phyloP scores from a whole-genome alignment of 1,140 invertebrate species.

The Sitobion miscanthi region DNA sequence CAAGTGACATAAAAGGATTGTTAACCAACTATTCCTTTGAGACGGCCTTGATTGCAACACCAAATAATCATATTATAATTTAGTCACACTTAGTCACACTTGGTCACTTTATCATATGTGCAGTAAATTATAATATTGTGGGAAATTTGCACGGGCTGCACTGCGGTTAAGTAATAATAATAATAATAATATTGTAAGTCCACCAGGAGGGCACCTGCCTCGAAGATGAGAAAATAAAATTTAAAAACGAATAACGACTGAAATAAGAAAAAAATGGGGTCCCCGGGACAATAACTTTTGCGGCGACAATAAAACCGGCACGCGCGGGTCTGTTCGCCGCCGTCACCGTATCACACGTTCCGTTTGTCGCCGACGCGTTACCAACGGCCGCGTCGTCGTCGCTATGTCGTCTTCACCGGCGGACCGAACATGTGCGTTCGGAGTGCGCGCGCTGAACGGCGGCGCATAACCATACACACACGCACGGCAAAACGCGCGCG shows the following conservation, averaged over 20 bases:
- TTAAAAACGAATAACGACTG: not conserved
- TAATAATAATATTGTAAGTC: not conserved
- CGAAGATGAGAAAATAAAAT: not conserved
- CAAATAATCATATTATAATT: not conserved
- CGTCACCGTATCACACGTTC: not conserved
- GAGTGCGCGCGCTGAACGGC: not conserved
- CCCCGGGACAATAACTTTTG: not conserved
- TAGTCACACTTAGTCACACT: not conserved
- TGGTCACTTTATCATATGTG: not conserved
- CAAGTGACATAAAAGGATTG: not conserved
- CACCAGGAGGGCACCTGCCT: not conserved
- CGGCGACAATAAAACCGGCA: not conserved
- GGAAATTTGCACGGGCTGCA: not conserved
- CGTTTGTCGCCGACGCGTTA: not conserved
- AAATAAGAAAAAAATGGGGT: not conserved
- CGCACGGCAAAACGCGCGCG: not conserved
- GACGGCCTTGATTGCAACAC: not conserved
- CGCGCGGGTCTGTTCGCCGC: not conserved
- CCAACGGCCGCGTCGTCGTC: not conserved
- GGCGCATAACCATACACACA: not conserved
- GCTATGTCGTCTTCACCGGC: not conserved
- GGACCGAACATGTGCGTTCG: not conserved
- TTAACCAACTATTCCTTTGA: not conserved
- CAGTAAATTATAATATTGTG: not conserved
- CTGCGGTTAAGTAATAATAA: not conserved